Conservation (phyloP, 2,797 vertebrate species). For the Anguilla obscura region DNA sequence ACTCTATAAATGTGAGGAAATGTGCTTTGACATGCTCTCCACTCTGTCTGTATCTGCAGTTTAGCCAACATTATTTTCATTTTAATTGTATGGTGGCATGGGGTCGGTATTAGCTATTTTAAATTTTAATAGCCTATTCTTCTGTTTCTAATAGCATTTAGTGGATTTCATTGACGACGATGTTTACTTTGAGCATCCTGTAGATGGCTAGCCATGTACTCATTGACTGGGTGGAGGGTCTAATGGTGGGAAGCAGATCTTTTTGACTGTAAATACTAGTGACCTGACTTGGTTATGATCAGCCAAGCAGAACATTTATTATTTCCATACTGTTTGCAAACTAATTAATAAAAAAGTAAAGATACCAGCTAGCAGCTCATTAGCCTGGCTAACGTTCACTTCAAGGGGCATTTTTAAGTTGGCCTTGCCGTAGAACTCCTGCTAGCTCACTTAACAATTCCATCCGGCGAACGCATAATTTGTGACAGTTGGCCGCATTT, state of each 20-base stretch:
- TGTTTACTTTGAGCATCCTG: too few species aligned
- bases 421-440: neutral
- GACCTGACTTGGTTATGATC: neutral
- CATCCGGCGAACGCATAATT: neutral
- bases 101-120: neutral
- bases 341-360: neutral
- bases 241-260: neutral
- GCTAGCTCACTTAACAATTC: neutral
- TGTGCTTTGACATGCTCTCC: neutral
- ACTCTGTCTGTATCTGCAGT: neutral
- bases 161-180: too few species aligned
- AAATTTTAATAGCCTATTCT: neutral
- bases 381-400: neutral
- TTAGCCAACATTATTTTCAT: neutral
- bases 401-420: neutral
- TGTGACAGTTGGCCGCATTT: neutral
- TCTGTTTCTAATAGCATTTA: neutral
- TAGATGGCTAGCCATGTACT: too few species aligned
- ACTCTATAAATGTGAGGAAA: neutral
- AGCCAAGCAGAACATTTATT: neutral
- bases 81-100: neutral
- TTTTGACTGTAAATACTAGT: conserved; percentile 1
- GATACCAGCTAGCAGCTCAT: neutral
- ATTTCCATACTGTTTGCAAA: neutral
- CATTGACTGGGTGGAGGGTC: too few species aligned